Evolutionary conservation across 2,113 vertebrate species (phyloP), one percentile per base, ranked within the genome.

Genomic region (Coptodon rendalli): DNA sequence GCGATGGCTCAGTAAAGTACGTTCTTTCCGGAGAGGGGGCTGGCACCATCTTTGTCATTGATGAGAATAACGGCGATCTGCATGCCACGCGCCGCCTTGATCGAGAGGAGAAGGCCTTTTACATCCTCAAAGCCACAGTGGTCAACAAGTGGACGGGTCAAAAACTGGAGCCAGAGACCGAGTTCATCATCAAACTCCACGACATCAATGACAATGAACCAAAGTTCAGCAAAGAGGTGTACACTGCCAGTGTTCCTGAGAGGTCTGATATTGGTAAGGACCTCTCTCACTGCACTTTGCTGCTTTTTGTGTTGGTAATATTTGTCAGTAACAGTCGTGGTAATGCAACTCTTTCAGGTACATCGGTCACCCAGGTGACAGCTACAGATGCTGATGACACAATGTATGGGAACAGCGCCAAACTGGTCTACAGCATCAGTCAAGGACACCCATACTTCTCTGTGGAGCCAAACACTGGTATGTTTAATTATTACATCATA

Each of bases 121-220:
- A 99, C 59, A 94, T 95, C 59, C 97, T 99, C 68, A 97, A 95
- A 78, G 98, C 98, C 83, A 98, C 98, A 50, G 98, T 98, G 68
- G 86, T 99, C 91, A 97, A 97, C 95, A 97, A 96, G 90, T 96
- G 85, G 86, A 98, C 97, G 6, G 97, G 97, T 81, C 93, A 93
- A 78, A 97, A 98, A 1, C 96, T 99, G 89, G 98, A 99, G 94
- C 98, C 98, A 0, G 97, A 98, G 94, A 99, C 98, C 0, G 98
- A 99, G 79, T 99, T 99, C 93, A 97, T 97, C 88, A 97, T 99
- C 90, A 99, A 99, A 92, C 97, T 99, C 83, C 98, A 99, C 56
- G 98, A 99, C 93, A 98, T 99, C 95, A 99, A 99, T 29, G 98
- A 99, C 91, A 99, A 99, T 7, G 98, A 99, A 81, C 98, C 98